Base-by-base conservation (phyloP, 1,140 invertebrate species). In the Lineus longissimus region DNA sequence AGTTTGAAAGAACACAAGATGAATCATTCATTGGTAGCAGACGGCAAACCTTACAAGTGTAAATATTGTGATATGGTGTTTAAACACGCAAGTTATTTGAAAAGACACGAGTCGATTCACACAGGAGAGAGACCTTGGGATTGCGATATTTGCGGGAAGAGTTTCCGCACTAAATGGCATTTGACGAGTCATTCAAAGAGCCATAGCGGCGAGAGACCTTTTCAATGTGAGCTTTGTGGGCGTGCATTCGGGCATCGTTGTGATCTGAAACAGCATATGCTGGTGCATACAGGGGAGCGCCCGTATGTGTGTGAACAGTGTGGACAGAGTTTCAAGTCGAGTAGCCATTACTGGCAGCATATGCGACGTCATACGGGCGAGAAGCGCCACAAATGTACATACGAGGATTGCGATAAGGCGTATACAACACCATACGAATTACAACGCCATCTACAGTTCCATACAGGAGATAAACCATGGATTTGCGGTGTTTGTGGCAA, bases 221-320 rank as follows among this genome's bases (percentile, higher is more conserved):
- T 66, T 57, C 13, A 65, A n/a, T 76, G 74, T 61, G 57, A 69
- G 11, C 40, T 68, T 6, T 76, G 74, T 58, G 64, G 91, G n/a
- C 94, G 94, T 76, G 91, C 90, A 0, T 94, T 94, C 77, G 91
- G 93, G 71, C 92, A 91, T 2, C 92, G 91, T 79, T 90, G 92
- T 75, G 91, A 93, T 78, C 82, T 94, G 27, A 91, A 93, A 73
- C 93, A 93, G 77, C 71, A 74, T 27, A 23, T 27, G 47, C 47
- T 19, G 6, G 47, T 51, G 47, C 47, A 51, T 27, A 51, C 19
- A 6, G 47, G 47, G 6, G 47, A 51, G n/a, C n/a, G 25, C 19
- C 47, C 47, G 47, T n/a, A 51, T n/a, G 47, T 23, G 6, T 51
- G 47, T 27, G 33, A 36, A 36, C 33, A 36, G 33, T 36, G 33